A percentile compares a stretch with the other conserved stretches of the same genome.
phyloP scores from a whole-genome alignment of 1,140 invertebrate genomes.

The Drosophila lacertosa region DNA sequence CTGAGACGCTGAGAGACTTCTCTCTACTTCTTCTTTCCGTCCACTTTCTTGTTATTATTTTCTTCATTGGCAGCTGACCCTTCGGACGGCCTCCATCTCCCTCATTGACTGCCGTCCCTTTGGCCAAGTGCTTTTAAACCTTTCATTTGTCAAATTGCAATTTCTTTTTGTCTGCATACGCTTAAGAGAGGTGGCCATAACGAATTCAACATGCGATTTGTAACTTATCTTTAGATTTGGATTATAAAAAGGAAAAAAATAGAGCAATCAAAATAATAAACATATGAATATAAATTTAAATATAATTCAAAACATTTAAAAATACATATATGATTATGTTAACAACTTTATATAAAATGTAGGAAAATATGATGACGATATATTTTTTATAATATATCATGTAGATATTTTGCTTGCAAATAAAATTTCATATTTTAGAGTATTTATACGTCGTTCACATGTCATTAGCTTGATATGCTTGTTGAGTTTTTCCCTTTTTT shows the following conservation, averaged over 20 bases:
- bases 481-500: conserved; percentile 10
- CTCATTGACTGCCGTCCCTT: too few relatives aligned
- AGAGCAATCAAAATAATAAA: too few relatives aligned
- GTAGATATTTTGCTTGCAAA: too few relatives aligned
- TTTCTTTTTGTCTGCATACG: conserved; percentile 13
- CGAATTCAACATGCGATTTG: conserved; percentile 9
- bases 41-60: conserved; percentile 6
- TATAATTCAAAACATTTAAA: not conserved
- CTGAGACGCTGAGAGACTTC: conserved; percentile 15
- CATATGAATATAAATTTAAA: too few relatives aligned
- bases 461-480: not conserved
- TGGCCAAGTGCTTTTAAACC: not conserved
- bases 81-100: too few relatives aligned
- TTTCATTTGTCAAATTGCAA: conserved; percentile 35
- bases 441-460: not conserved
- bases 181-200: conserved; percentile 1
- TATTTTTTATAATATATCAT: not conserved
- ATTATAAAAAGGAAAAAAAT: too few relatives aligned
- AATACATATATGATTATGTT: not conserved
- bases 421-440: not conserved
- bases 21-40: conserved; percentile 29
- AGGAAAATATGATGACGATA: too few relatives aligned
- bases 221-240: too few relatives aligned
- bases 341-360: too few relatives aligned
- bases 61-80: not conserved